Conservation (phyloP, 1,140 invertebrate genomes). For the Adoxophyes honmai region DNA sequence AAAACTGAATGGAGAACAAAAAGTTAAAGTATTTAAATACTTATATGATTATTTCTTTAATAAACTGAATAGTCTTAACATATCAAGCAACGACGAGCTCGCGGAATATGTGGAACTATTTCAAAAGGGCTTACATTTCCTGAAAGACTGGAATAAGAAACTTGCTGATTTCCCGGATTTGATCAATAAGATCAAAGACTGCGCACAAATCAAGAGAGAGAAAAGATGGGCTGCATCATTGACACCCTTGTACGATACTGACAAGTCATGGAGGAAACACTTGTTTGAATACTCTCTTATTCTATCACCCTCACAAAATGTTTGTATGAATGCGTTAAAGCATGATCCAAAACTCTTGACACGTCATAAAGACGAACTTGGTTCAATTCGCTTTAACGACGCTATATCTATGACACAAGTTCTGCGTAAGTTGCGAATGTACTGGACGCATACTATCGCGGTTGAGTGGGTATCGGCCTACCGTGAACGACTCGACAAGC, state of each 20-base stretch:
- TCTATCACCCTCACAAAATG: slow-evolving; percentile 29
- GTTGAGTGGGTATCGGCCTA: slow-evolving; percentile 24
- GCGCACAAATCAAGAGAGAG: slow-evolving; percentile 32
- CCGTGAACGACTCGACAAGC: slow-evolving; percentile 27
- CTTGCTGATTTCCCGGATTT: slow-evolving; percentile 31
- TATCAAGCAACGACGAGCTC: slow-evolving; percentile 31
- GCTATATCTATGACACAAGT: slow-evolving; percentile 18
- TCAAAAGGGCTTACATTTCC: slow-evolving; percentile 29
- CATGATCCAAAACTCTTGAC: slow-evolving; percentile 37
- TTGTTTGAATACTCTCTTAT: slow-evolving; percentile 44
- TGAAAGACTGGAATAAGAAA: slow-evolving; percentile 48
- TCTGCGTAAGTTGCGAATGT: slow-evolving; percentile 38
- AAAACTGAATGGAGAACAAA: slow-evolving; percentile 34
- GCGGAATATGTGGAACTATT: slow-evolving; percentile 20
- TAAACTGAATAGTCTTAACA: slow-evolving; percentile 26
- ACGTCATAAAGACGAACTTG: slow-evolving; percentile 21
- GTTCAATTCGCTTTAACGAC: slow-evolving; percentile 26
- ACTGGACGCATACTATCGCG: slow-evolving; percentile 35
- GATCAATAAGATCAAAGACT: slow-evolving; percentile 36
- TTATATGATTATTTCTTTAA: slow-evolving; percentile 27
- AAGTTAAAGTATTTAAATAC: slow-evolving; percentile 41
- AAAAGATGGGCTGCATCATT: slow-evolving; percentile 33
- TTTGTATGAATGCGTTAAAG: slow-evolving; percentile 44
- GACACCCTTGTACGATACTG: slow-evolving; percentile 35
- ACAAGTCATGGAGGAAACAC: slow-evolving; percentile 43